These are phyloP conservation scores for Champsocephalus esox DNA, from an alignment of 2,797 vertebrate species.

Conservation along the genomic window DNA sequence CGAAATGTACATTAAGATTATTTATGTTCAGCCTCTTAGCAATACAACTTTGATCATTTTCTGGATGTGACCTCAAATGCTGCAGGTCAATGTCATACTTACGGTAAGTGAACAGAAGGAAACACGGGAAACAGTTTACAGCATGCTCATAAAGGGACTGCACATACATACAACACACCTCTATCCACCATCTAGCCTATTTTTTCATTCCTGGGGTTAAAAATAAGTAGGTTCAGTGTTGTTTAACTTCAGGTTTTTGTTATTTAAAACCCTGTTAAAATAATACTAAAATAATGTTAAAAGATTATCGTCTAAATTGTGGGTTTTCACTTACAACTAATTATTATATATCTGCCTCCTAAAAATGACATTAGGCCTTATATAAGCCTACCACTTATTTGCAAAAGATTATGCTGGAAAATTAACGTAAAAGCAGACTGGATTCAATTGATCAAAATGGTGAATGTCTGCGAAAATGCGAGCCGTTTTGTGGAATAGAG, in stretches of 20 bases:
- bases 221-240: not conserved
- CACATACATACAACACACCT: not conserved
- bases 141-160: not conserved
- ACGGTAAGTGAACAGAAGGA: not conserved
- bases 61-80: conserved; percentile 30
- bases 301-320: not conserved
- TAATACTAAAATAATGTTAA: not conserved
- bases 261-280: not conserved
- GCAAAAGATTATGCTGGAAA: not conserved
- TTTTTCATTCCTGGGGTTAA: not conserved
- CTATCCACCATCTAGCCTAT: not conserved
- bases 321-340: not conserved
- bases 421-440: not conserved
- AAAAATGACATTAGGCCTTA: not conserved
- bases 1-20: conserved; percentile 46
- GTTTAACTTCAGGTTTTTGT: not conserved
- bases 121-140: not conserved
- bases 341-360: not conserved
- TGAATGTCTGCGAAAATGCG: not conserved
- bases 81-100: conserved; percentile 58
- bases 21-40: conserved; percentile 51
- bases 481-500: not conserved
- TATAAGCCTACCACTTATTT: not conserved
- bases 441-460: not conserved
- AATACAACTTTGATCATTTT: conserved; percentile 48